Evolutionary conservation across 1,140 invertebrate species (phyloP).

Genomic region (Drosophila repletoides): DNA sequence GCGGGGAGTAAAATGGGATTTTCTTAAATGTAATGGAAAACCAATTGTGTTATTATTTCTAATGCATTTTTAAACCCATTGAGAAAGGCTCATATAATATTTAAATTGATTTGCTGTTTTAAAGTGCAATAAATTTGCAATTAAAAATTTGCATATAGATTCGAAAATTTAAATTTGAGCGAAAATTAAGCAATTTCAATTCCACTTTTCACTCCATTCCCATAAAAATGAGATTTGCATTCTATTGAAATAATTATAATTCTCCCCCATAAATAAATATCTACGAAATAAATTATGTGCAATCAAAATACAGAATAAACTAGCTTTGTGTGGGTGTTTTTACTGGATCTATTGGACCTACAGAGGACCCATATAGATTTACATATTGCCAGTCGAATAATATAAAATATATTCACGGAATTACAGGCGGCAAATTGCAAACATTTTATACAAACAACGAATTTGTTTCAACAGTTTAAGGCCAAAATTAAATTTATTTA

Average conservation of each 20-base stretch:
- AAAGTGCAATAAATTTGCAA: constrained; percentile 4
- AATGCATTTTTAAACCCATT: constrained; percentile 13
- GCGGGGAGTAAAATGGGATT: constrained; percentile 10
- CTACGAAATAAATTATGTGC: constrained; percentile 34
- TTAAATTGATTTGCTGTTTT: neutral
- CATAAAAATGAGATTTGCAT: constrained; percentile 30
- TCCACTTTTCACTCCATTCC: constrained; percentile 6
- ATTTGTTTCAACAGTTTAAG: neutral
- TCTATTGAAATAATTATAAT: constrained; percentile 44
- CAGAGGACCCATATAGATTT: constrained; percentile 14
- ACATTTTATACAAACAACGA: neutral
- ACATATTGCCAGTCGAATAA: constrained; percentile 12
- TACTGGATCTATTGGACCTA: neutral
- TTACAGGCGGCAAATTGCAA: constrained; percentile 8
- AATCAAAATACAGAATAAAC: constrained; percentile 21
- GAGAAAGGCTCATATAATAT: neutral
- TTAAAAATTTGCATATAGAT: constrained; percentile 24
- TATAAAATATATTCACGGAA: constrained; percentile 21
- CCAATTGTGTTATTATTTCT: neutral
- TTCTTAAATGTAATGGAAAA: neutral
- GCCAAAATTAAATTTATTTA: too few relatives aligned
- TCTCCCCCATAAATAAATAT: constrained; percentile 8
- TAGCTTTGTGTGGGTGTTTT: neutral
- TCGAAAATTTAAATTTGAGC: neutral
- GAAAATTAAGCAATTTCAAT: constrained; percentile 34